phyloP scores from a whole-genome alignment of 2,113 vertebrate genomes.

The Caranx melampygus region DNA sequence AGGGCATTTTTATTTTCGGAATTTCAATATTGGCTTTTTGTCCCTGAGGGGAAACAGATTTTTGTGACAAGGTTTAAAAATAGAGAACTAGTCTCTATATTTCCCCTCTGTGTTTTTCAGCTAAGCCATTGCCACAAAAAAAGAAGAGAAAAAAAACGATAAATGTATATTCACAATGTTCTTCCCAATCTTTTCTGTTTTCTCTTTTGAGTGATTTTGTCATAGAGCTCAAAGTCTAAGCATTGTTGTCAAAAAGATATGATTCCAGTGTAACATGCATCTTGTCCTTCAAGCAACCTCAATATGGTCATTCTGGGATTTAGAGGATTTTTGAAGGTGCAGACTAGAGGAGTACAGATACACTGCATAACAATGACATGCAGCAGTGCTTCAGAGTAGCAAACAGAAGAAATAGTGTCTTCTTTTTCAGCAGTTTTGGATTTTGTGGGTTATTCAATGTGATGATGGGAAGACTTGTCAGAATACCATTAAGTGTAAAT shows the following conservation, averaged over 20 bases:
- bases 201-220: constrained; percentile 21
- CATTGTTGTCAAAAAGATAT: constrained; percentile 36
- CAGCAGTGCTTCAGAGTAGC: constrained; percentile 2
- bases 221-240: constrained; percentile 27
- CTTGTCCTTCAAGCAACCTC: constrained; percentile 65
- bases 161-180: constrained; percentile 37
- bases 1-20: constrained; percentile 42
- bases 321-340: constrained; percentile 35
- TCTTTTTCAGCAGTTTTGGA: neutral
- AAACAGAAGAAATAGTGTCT: neutral
- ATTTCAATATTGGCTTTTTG: constrained; percentile 60
- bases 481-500: neutral
- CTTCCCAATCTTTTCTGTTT: constrained; percentile 17
- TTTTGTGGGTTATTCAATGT: neutral
- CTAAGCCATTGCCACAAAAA: constrained; percentile 24
- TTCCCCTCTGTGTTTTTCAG: constrained; percentile 14
- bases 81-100: constrained; percentile 13
- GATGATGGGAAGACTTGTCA: neutral
- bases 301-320: constrained; percentile 46
- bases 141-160: constrained; percentile 7
- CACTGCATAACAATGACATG: constrained; percentile 38
- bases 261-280: constrained; percentile 26
- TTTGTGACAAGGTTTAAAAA: constrained; percentile 41
- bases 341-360: constrained; percentile 21
- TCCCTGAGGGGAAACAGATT: constrained; percentile 18